Evolutionary conservation across 92 coral and sea anemone genomes (phyloP).

Genomic region (Porites cylindrica): DNA sequence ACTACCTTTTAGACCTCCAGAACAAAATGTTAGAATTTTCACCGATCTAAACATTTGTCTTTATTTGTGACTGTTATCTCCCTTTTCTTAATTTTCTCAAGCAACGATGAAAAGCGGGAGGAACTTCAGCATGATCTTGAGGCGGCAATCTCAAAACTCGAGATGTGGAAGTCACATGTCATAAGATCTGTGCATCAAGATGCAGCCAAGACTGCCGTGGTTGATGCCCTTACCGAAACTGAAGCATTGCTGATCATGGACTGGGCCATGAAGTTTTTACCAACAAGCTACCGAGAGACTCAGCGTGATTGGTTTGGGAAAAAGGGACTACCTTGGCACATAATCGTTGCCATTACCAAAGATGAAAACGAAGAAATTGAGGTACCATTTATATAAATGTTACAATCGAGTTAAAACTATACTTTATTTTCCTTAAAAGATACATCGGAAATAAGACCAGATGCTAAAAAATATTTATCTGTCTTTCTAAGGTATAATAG

Average conservation of each 20-base stretch:
- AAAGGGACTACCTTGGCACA: constrained; percentile 16
- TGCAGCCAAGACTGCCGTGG: constrained; percentile 31
- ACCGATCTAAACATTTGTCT: not conserved
- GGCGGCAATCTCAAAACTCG: constrained; percentile 28
- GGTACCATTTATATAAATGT: not conserved
- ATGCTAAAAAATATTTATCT: not conserved
- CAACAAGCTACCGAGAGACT: constrained; percentile 32
- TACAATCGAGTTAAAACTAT: not conserved
- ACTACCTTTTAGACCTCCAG: no score
- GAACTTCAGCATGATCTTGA: constrained; percentile 43
- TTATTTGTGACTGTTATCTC: not conserved
- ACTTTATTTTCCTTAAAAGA: not conserved
- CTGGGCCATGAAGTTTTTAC: constrained; percentile 23
- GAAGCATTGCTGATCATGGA: constrained; percentile 17
- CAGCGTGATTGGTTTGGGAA: constrained; percentile 28
- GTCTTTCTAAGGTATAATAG: not conserved
- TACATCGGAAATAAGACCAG: not conserved
- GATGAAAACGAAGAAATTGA: not conserved
- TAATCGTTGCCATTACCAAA: constrained; percentile 16
- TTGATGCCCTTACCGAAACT: constrained; percentile 22
- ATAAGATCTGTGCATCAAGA: constrained; percentile 29
- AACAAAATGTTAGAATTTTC: not conserved
- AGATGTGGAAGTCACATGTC: constrained; percentile 33
- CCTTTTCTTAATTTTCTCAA: not conserved
- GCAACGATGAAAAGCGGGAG: constrained; percentile 35